Percentiles rank a stretch among this genome's conserved stretches.
phyloP scores from a whole-genome alignment of 1,140 invertebrate species.

The Monomorium pharaonis region DNA sequence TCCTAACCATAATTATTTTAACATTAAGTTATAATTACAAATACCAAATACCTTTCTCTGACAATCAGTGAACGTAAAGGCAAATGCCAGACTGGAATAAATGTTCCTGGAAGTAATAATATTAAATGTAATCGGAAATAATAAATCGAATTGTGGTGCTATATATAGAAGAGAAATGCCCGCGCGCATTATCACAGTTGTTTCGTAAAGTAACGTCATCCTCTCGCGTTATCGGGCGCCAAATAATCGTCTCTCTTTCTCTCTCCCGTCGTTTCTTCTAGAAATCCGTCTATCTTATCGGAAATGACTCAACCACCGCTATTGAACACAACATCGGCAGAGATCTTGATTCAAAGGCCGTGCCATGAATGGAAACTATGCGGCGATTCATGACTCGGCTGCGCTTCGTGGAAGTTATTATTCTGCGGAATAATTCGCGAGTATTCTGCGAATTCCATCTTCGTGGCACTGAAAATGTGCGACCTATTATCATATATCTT shows the following conservation, averaged over 20 bases:
- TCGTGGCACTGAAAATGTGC: conserved; percentile 5
- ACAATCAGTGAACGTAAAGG: not conserved
- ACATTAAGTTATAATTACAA: too few species aligned
- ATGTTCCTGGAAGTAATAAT: not conserved
- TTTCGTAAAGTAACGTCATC: not conserved
- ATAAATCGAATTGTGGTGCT: not conserved
- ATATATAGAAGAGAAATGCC: not conserved
- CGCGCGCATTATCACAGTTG: not conserved
- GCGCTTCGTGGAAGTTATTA: conserved; percentile 34
- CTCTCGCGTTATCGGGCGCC: conserved; percentile 1
- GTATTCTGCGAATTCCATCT: conserved; percentile 46
- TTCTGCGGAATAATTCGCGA: conserved; percentile 43
- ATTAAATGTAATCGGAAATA: conserved; percentile 1
- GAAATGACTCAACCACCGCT: conserved; percentile 49
- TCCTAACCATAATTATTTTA: too few species aligned
- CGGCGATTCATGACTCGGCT: conserved; percentile 40
- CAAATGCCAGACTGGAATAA: not conserved
- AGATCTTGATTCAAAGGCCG: conserved; percentile 40
- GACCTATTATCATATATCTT: conserved; percentile 46
- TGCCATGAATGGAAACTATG: conserved; percentile 38
- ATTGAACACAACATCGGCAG: conserved; percentile 44
- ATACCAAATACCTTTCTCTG: too few species aligned
- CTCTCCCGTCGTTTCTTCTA: conserved; percentile 12
- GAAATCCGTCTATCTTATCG: conserved; percentile 55
- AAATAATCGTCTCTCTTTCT: not conserved